These are phyloP conservation scores for Sardina pilchardus DNA, from an alignment of 2,113 vertebrate genomes.

Conservation along the genomic window DNA sequence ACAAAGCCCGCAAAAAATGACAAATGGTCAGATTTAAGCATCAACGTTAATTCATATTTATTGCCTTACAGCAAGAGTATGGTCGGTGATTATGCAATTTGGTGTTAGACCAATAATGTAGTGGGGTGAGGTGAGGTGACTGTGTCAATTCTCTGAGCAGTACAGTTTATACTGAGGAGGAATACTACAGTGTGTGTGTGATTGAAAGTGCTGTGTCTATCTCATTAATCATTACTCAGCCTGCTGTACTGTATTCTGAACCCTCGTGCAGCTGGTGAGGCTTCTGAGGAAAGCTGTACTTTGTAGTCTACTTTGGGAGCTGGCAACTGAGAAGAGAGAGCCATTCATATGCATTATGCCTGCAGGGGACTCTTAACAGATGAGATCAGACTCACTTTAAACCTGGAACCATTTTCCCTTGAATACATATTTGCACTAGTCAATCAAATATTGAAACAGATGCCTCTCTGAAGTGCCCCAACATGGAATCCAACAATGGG, in stretches of 20 bases:
- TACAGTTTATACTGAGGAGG: neutral
- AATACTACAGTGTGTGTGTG: neutral
- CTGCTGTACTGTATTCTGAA: neutral
- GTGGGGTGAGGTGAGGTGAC: neutral
- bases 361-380: slow-evolving; percentile 9
- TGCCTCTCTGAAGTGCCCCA: neutral
- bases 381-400: slow-evolving; percentile 35
- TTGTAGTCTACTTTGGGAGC: neutral
- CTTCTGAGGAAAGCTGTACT: neutral
- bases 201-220: neutral
- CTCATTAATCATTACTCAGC: neutral
- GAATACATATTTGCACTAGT: neutral
- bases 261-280: neutral
- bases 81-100: neutral
- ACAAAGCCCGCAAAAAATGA: neutral
- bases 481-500: neutral
- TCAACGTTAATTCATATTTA: neutral
- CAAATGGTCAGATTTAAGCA: neutral
- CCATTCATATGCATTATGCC: slow-evolving; percentile 12
- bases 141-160: neutral
- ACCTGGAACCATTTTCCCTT: slow-evolving; percentile 15
- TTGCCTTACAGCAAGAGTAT: neutral
- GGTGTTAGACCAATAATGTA: neutral
- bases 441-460: neutral
- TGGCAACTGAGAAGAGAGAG: neutral